These are phyloP conservation scores for Oreochromis spilurus DNA, from an alignment of 2,113 vertebrate species.

Conservation along the genomic window DNA sequence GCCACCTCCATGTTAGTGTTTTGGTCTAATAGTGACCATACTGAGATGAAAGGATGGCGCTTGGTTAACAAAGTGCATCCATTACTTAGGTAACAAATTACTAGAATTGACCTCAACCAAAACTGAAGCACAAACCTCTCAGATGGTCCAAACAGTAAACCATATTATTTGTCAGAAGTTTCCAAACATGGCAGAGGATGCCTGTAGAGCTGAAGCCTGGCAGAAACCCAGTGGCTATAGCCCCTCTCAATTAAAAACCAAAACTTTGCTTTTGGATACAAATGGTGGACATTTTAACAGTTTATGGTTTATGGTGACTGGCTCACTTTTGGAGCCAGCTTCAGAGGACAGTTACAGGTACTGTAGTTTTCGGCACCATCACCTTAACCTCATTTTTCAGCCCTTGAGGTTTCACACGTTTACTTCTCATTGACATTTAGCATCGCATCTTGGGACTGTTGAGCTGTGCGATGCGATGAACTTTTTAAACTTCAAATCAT, in stretches of 20 bases:
- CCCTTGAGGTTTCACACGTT: background rate
- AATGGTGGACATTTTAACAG: background rate
- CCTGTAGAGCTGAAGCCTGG: background rate
- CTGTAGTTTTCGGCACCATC: background rate
- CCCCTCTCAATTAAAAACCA: background rate
- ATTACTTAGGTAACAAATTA: background rate
- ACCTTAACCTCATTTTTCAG: background rate
- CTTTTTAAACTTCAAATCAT: fast-evolving
- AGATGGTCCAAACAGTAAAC: background rate
- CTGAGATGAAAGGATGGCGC: background rate
- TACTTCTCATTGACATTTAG: background rate
- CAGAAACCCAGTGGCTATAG: background rate
- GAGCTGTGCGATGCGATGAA: background rate
- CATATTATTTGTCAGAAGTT: background rate
- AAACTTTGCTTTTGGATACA: background rate
- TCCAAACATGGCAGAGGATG: background rate
- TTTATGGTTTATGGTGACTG: background rate
- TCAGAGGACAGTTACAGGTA: background rate
- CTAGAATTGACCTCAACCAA: background rate
- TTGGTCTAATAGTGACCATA: background rate
- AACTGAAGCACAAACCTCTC: background rate
- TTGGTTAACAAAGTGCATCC: background rate
- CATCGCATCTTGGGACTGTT: background rate
- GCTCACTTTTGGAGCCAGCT: background rate
- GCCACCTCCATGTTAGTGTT: background rate